phyloP scores from a whole-genome alignment of 2,797 vertebrate species.

The Apogon hyalosoma region DNA sequence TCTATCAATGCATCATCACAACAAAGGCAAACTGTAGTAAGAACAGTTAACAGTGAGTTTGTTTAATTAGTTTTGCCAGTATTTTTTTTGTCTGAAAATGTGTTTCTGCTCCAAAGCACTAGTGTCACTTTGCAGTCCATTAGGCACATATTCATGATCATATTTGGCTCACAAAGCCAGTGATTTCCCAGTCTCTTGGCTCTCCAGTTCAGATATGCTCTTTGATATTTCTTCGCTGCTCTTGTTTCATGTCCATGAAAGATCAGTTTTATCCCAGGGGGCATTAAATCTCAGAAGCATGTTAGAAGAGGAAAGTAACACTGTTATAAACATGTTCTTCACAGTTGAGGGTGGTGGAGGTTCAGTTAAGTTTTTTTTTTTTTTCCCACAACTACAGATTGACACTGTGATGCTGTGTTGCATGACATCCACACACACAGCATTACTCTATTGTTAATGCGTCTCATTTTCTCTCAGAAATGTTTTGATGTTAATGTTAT shows the following conservation, averaged over 20 bases:
- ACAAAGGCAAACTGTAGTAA: constrained; percentile 1
- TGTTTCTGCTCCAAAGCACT: constrained; percentile 37
- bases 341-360: constrained; percentile 3
- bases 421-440: constrained; percentile 1
- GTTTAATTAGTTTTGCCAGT: constrained; percentile 26
- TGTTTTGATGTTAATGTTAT: constrained; percentile 43
- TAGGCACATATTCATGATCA: constrained; percentile 49
- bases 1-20: constrained; percentile 25
- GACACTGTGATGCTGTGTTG: constrained; percentile 13
- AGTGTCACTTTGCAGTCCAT: constrained; percentile 47
- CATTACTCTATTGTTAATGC: constrained; percentile 12
- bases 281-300: constrained; percentile 43
- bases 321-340: constrained; percentile 47
- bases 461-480: constrained; percentile 39
- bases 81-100: constrained; percentile 6
- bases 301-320: constrained; percentile 47
- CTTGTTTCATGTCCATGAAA: constrained; percentile 63
- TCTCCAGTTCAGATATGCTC: constrained; percentile 67
- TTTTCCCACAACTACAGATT: constrained; percentile 1
- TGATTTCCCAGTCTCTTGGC: constrained; percentile 39
- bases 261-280: constrained; percentile 58
- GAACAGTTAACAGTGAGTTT: constrained; percentile 16
- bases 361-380: constrained; percentile 27
- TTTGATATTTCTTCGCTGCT: constrained; percentile 69
- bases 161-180: constrained; percentile 57